Conservation (phyloP, 2,888 invertebrate species). For the Caenorhabditis sulstoni region DNA sequence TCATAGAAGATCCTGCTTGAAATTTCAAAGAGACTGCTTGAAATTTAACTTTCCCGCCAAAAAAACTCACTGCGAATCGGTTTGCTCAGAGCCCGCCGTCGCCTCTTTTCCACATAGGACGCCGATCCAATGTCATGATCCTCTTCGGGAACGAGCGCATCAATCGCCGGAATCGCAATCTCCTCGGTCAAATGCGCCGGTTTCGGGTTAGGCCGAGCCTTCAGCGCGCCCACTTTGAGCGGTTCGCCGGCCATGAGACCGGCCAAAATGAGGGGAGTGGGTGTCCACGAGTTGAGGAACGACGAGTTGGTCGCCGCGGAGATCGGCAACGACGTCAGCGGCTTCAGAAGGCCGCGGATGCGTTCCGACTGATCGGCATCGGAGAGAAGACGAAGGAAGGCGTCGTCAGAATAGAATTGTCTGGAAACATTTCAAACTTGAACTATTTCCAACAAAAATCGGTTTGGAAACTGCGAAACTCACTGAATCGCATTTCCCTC, state of each 20-base stretch:
- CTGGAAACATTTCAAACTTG: too few species aligned
- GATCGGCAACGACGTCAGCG: conserved; percentile 42
- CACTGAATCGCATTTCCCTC: conserved; percentile 80
- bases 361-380: conserved; percentile 82
- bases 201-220: conserved; percentile 51
- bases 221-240: conserved; percentile 62
- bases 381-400: conserved; percentile 81
- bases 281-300: conserved; percentile 82
- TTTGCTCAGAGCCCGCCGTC: conserved; percentile 3
- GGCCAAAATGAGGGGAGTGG: conserved; percentile 81
- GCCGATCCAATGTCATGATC: conserved; percentile 59
- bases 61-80: conserved; percentile 30
- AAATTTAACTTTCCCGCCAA: neutral
- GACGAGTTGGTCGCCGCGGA: conserved; percentile 82
- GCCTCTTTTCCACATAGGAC: conserved; percentile 6
- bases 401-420: conserved; percentile 81
- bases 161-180: conserved; percentile 67
- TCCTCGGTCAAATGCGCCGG: conserved; percentile 55
- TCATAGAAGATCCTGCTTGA: too few species aligned
- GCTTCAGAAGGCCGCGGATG: conserved; percentile 71
- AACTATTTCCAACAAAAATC: too few species aligned
- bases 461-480: conserved; percentile 11
- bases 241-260: conserved; percentile 78
- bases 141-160: conserved; percentile 61
- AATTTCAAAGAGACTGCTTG: too few species aligned